Percentiles rank a stretch among this genome's conserved stretches.
Evolutionary conservation across 2,797 vertebrate genomes (phyloP).

Genomic region (Potorous gilbertii): DNA sequence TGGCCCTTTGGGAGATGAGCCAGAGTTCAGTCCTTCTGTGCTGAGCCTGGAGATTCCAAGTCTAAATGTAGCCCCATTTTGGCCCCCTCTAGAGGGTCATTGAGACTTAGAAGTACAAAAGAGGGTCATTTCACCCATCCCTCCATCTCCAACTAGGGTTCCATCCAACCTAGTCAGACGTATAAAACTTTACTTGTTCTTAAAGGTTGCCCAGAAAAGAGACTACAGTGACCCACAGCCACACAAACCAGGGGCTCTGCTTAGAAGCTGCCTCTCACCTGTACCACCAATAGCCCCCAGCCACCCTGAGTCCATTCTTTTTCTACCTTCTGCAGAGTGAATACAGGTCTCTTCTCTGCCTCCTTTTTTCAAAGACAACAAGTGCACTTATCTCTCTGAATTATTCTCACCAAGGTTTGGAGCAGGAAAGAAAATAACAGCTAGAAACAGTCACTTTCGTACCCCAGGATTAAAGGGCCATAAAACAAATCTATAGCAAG

Average conservation of each 20-base stretch:
- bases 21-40: conserved; percentile 46
- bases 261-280: neutral
- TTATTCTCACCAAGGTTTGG: neutral
- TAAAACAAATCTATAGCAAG: neutral
- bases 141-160: neutral
- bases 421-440: neutral
- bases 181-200: conserved; percentile 9
- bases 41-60: conserved; percentile 39
- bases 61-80: neutral
- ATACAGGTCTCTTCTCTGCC: neutral
- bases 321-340: neutral
- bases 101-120: neutral
- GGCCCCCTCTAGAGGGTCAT: neutral
- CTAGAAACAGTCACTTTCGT: neutral
- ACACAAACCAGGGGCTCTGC: neutral
- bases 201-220: neutral
- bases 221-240: neutral
- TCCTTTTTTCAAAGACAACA: neutral
- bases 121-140: neutral
- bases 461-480: neutral
- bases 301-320: neutral
- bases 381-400: neutral
- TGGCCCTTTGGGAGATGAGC: conserved; percentile 70
- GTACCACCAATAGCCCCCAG: neutral
- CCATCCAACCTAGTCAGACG: conserved; percentile 29